These are phyloP conservation scores for Atherinomorus stipes DNA, from an alignment of 2,113 vertebrate species.

Conservation along the genomic window DNA sequence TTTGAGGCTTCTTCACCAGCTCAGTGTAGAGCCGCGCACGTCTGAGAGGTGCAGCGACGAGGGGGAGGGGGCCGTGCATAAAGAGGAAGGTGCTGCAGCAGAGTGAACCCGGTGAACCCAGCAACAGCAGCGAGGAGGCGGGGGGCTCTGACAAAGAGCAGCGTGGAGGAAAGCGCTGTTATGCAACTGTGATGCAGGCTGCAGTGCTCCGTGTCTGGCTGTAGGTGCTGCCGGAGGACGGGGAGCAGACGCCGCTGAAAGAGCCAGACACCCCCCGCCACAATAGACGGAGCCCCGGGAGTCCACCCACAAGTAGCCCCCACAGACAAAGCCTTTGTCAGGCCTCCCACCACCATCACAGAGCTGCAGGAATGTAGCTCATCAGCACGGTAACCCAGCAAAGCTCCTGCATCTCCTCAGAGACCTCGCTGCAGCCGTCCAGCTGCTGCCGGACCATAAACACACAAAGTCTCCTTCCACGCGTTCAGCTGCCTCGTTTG, in stretches of 20 bases:
- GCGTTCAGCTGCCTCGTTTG: too few relatives aligned
- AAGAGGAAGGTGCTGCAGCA: constrained; percentile 62
- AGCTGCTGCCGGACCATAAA: too few relatives aligned
- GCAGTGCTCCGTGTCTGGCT: constrained; percentile 72
- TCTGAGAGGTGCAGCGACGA: not conserved
- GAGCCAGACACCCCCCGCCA: constrained; percentile 47
- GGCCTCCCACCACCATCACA: constrained; percentile 28
- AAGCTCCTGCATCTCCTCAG: too few relatives aligned
- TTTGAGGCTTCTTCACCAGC: not conserved
- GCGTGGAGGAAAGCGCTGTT: constrained; percentile 64
- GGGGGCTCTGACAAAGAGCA: constrained; percentile 41
- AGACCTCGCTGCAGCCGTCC: too few relatives aligned
- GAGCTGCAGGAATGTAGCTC: constrained; percentile 59
- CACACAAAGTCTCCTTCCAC: too few relatives aligned
- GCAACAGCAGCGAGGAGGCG: constrained; percentile 43
- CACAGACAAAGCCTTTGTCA: constrained; percentile 43
- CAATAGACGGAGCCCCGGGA: constrained; percentile 60
- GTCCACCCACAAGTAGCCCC: constrained; percentile 66
- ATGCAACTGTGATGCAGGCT: constrained; percentile 78
- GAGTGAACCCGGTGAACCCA: constrained; percentile 75
- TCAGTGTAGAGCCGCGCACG: not conserved
- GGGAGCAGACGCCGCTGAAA: constrained; percentile 18
- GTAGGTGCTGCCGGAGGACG: constrained; percentile 38
- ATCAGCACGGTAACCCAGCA: constrained; percentile 6
- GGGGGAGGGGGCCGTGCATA: constrained; percentile 43